Base-by-base conservation (phyloP, 1,140 invertebrate genomes). In the Aphis craccivora region DNA sequence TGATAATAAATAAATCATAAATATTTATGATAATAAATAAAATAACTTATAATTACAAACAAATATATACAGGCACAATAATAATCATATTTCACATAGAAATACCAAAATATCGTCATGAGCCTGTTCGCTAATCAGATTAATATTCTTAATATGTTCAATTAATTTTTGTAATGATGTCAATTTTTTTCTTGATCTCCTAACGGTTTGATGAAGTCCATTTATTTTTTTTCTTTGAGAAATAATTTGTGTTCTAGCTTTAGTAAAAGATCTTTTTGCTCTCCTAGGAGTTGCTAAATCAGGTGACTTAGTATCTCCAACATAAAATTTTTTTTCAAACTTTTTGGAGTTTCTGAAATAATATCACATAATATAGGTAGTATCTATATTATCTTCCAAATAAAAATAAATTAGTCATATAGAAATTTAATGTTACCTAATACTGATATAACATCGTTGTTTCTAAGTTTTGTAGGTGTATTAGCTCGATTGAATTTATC, bases 291-390 rank as follows among this genome's bases (percentile, higher is more conserved):
- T 83, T 83, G 37, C 35, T 83, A 83, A 83, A 40, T 83, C 37
- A 35, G 81, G 35, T 83, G 81, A 37, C 20, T 83, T 76, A 76
- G 35, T 35, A 83, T 83, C 35, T 23, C 35, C 37, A 37, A 83
- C 35, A 83, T 83, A 83, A 37, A 8, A 83, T 37, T 83, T 83
- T 37, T 83, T 83, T 83, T 83, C 35, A 83, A 83, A 37, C 6
- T 40, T 83, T 83, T 83, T 83, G 81, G 81, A 83, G 81, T 83
- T 83, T 83, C 81, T 83, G 20, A 83, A 83, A 83, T 40, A 35
- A 40, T 37, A 37, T 37, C 40, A 83, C 1, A 83, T 37, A 55
- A 25, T 8, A 55, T 55, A 55, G 55, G 55, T 55, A 55, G 23
- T n/a, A n/a, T n/a, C n/a, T 55, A 0, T 8, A 25, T 0, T 55